Evolutionary conservation across 2,888 invertebrate species (phyloP), one percentile per base, ranked within the genome.

Genomic region (Clostera curtula): DNA sequence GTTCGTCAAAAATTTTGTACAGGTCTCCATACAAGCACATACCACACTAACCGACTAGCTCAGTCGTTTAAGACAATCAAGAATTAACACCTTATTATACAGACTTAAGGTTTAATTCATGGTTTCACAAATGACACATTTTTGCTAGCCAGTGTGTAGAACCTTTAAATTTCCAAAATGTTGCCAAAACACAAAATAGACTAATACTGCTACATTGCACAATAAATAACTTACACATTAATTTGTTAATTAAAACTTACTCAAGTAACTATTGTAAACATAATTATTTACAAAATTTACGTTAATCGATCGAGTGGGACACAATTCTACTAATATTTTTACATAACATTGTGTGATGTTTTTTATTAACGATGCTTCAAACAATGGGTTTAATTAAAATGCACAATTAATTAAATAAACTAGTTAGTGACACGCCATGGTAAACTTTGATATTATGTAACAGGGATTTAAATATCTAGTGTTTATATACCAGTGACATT

Each of bases 201-300:
- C 69, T 77, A 79, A 79, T 82, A 79, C 80, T 80, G 79, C 80
- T 82, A 82, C 68, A 82, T 82, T 82, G 82, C 82, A 82, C 82
- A 82, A 82, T 82, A 82, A 82, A 82, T 82, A 77, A 76, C 75
- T 82, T 80, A 80, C 55, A 38, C n/a, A 49, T 34, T 57, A 56
- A 51, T 51, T 59, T 59, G 58, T 58, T 61, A 53, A 47, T 49
- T 47, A 50, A 47, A 33, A 43, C 37, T 53, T 43, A 56, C 62
- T 49, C 61, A 56, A 61, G 62, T 56, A 54, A 49, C 46, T 55
- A 40, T 49, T 49, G 47, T 44, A 54, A 52, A 48, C 55, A 43
- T 20, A 29, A 33, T 46, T 37, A 36, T 32, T 43, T 56, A 59
- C 66, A 56, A 21, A 34, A 33, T 47, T 40, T 39, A 34, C 42